These are phyloP conservation scores for Rhamphomyia laevipes DNA, from an alignment of 2,888 invertebrate species.

Conservation along the genomic window DNA sequence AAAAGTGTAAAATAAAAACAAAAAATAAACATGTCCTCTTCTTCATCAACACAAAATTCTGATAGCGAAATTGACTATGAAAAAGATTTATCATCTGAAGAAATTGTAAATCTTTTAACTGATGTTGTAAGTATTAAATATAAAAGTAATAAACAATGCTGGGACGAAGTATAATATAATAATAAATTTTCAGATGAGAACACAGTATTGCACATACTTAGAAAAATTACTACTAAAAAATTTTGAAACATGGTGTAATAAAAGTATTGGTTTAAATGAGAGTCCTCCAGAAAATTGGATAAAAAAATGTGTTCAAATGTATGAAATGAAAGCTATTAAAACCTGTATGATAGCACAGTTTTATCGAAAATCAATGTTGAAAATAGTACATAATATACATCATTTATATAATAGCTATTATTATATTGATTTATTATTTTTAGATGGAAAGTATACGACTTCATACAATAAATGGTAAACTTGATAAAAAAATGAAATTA, in stretches of 20 bases:
- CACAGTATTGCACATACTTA: slow-evolving; percentile 26
- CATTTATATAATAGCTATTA: no score
- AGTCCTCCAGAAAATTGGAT: slow-evolving; percentile 7
- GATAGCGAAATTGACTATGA: not conserved
- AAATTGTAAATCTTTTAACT: not conserved
- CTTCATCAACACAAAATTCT: no score
- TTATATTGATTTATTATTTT: not conserved
- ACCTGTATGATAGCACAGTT: slow-evolving; percentile 27
- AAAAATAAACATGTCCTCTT: no score
- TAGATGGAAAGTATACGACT: not conserved
- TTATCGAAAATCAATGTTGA: slow-evolving; percentile 30
- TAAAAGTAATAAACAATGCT: not conserved
- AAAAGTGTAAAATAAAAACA: no score
- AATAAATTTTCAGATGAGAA: slow-evolving; percentile 24
- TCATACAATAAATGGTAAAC: not conserved
- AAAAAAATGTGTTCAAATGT: slow-evolving; percentile 18
- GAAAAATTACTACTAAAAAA: slow-evolving; percentile 27
- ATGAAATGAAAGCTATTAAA: slow-evolving; percentile 27
- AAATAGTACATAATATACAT: slow-evolving; percentile 23
- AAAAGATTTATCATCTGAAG: not conserved
- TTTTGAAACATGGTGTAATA: slow-evolving; percentile 17
- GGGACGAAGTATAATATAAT: no score
- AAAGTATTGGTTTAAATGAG: not conserved
- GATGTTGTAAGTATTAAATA: not conserved
- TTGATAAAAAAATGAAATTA: not conserved